These are phyloP conservation scores for Panopea generosa DNA, from an alignment of 2,888 invertebrate genomes.

Conservation along the genomic window DNA sequence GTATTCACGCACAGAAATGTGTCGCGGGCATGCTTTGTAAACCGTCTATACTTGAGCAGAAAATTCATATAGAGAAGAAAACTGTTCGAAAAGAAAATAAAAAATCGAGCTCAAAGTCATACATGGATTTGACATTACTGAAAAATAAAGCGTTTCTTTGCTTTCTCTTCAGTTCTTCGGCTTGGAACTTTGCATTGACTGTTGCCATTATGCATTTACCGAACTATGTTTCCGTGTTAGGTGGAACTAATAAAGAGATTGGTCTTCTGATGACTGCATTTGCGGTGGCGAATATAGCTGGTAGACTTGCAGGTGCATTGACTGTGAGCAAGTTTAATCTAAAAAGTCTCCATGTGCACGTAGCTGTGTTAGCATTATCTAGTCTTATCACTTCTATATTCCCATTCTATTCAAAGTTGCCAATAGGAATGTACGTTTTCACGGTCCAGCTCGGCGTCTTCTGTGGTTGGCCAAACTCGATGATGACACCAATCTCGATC, in stretches of 20 bases:
- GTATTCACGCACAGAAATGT: conserved; percentile 54
- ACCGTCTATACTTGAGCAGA: conserved; percentile 50
- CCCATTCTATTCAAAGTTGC: conserved; percentile 33
- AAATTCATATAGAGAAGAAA: conserved; percentile 12
- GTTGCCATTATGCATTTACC: conserved; percentile 52
- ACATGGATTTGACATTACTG: conserved; percentile 37
- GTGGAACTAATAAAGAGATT: conserved; percentile 34
- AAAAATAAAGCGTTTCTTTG: conserved; percentile 39
- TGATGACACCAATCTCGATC: conserved; percentile 59
- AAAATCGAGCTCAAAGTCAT: conserved; percentile 18
- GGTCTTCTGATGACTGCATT: conserved; percentile 49
- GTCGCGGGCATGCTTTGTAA: conserved; percentile 54
- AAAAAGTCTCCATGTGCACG: conserved; percentile 32
- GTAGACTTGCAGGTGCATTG: conserved; percentile 37
- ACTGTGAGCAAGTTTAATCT: conserved; percentile 31
- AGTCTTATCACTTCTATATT: conserved; percentile 48
- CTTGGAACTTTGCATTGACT: conserved; percentile 53
- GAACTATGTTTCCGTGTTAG: conserved; percentile 45
- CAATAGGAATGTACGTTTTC: conserved; percentile 35
- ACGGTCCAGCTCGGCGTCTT: conserved; percentile 52
- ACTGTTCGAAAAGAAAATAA: not conserved
- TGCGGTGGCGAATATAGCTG: conserved; percentile 43
- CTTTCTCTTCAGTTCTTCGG: conserved; percentile 44
- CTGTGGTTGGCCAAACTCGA: conserved; percentile 54
- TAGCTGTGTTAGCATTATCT: conserved; percentile 17